phyloP scores from a whole-genome alignment of 2,797 vertebrate genomes.

The Myotis findleyi region DNA sequence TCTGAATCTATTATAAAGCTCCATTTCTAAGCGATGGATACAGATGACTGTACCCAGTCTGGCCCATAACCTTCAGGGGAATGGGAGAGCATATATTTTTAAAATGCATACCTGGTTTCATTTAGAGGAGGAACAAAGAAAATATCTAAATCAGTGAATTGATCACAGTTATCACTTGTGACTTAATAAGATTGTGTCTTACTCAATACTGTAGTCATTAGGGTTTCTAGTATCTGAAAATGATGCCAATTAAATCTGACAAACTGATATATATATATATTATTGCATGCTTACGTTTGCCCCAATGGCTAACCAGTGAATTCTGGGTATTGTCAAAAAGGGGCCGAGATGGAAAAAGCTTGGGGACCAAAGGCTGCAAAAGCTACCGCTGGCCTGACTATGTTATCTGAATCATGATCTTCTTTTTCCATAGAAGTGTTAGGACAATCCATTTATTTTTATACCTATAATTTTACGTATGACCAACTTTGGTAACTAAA shows the following conservation, averaged over 20 bases:
- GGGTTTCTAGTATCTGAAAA: not conserved
- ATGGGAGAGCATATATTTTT: not conserved
- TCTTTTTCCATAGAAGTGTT: constrained; percentile 35
- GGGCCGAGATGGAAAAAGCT: not conserved
- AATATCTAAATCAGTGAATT: not conserved
- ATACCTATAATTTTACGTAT: not conserved
- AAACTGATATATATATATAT: not conserved
- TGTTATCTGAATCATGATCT: not conserved
- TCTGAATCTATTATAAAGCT: not conserved
- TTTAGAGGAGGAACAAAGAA: constrained; percentile 9
- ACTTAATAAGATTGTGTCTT: not conserved
- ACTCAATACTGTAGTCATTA: not conserved
- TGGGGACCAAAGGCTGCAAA: constrained; percentile 19
- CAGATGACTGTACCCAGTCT: not conserved
- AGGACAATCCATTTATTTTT: constrained; percentile 33
- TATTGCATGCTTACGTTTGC: not conserved
- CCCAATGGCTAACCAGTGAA: not conserved
- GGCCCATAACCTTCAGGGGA: not conserved
- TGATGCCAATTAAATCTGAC: not conserved
- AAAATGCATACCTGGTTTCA: not conserved
- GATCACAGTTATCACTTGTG: not conserved
- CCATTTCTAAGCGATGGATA: not conserved
- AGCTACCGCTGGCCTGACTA: not conserved
- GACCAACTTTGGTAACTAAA: not conserved
- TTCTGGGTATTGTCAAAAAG: not conserved